Percentiles rank a stretch among this genome's conserved stretches.
These are phyloP conservation scores for Sicus ferrugineus DNA, from an alignment of 2,888 invertebrate species.

Conservation along the genomic window DNA sequence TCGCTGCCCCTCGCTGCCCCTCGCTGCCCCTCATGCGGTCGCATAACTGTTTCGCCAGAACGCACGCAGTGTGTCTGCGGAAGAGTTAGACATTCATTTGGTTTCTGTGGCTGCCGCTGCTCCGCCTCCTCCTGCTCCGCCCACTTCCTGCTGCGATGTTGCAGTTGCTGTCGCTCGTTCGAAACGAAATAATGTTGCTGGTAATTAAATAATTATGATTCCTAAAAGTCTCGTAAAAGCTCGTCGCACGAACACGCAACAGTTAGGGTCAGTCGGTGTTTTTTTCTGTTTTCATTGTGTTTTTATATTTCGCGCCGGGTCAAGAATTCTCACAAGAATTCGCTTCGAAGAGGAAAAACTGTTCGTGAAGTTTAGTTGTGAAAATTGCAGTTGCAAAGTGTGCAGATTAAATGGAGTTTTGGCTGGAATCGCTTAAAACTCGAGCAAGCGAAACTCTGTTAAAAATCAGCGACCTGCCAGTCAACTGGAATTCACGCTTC, in stretches of 20 bases:
- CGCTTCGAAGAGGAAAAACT: too few relatives aligned
- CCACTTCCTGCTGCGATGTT: neutral
- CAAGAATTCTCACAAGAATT: too few relatives aligned
- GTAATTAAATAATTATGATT: constrained; percentile 15
- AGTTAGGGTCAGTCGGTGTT: neutral
- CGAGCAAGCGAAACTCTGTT: too few relatives aligned
- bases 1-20: neutral
- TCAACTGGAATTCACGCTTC: too few relatives aligned
- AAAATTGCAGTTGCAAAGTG: too few relatives aligned
- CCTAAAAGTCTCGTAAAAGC: neutral
- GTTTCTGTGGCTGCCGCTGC: neutral
- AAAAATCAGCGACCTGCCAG: too few relatives aligned
- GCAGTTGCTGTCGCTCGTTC: neutral
- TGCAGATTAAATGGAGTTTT: too few relatives aligned
- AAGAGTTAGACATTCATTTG: neutral
- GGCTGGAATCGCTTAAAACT: too few relatives aligned
- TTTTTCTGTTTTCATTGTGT: neutral
- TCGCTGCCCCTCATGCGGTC: neutral
- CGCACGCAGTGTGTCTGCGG: neutral
- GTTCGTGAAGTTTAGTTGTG: too few relatives aligned
- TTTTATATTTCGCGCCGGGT: neutral
- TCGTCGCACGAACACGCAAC: constrained; percentile 8
- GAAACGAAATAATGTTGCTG: neutral
- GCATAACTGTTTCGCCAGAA: constrained; percentile 7
- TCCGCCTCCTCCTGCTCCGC: neutral